Evolutionary conservation across 2,888 invertebrate genomes (phyloP).

Genomic region (Geotrupes spiniger): DNA sequence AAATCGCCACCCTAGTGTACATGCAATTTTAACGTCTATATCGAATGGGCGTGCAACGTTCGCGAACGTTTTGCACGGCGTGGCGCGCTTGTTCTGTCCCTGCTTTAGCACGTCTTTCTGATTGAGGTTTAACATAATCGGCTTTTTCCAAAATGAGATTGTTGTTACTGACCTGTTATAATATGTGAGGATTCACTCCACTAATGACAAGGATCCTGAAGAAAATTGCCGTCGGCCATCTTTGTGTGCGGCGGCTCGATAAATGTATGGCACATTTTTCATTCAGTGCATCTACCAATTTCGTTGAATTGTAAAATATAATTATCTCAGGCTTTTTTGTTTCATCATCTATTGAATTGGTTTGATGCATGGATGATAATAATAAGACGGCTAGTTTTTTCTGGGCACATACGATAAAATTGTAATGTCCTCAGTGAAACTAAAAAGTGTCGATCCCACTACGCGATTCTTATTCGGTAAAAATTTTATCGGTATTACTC

Average conservation of each 20-base stretch:
- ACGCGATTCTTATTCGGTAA: conserved; percentile 25
- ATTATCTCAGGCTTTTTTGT: conserved; percentile 28
- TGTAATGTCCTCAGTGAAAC: conserved; percentile 29
- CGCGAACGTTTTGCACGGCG: too few relatives aligned
- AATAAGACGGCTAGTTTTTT: conserved; percentile 28
- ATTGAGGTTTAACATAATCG: too few relatives aligned
- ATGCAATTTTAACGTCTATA: too few relatives aligned
- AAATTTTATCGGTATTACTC: too few relatives aligned
- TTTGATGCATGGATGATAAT: conserved; percentile 29
- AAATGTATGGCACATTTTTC: conserved; percentile 18
- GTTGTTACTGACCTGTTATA: too few relatives aligned
- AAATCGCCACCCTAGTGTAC: too few relatives aligned
- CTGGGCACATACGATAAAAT: conserved; percentile 29
- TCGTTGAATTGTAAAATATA: conserved; percentile 13
- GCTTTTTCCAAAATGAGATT: too few relatives aligned
- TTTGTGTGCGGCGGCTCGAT: conserved; percentile 16
- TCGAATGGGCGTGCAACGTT: too few relatives aligned
- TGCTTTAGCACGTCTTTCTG: too few relatives aligned
- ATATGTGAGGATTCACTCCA: conserved; percentile 13
- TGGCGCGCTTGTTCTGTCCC: too few relatives aligned
- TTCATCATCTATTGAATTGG: conserved; percentile 15
- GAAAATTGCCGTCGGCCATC: conserved; percentile 16
- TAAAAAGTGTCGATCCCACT: conserved; percentile 23
- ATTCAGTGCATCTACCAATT: conserved; percentile 12
- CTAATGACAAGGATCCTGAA: conserved; percentile 9